Percentiles rank a stretch among this genome's conserved stretches.
phyloP scores from a whole-genome alignment of 1,140 invertebrate genomes.

The Rhagoletis zephyria region DNA sequence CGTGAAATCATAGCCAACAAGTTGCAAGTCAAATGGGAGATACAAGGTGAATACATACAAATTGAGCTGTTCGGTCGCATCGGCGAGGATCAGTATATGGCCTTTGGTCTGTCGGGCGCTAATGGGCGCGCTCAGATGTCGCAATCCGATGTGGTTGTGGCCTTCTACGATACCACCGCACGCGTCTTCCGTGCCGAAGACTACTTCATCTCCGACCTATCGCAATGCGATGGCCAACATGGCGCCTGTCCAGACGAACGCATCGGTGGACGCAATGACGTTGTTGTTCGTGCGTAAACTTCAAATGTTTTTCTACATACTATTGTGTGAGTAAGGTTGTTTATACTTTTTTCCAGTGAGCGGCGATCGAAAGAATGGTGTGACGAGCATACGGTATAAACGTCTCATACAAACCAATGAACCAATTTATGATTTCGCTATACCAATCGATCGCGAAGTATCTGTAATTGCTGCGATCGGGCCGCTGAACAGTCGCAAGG shows the following conservation, averaged over 20 bases:
- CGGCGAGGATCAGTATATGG: conserved; percentile 88
- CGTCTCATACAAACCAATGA: conserved; percentile 85
- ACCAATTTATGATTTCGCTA: conserved; percentile 79
- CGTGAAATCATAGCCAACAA: conserved; percentile 84
- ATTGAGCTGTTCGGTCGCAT: conserved; percentile 85
- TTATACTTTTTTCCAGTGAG: conserved; percentile 74
- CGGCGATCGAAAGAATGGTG: conserved; percentile 83
- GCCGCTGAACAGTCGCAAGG: conserved; percentile 82
- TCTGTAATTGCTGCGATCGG: conserved; percentile 92
- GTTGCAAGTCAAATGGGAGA: conserved; percentile 86
- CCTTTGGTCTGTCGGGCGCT: conserved; percentile 87
- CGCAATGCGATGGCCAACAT: conserved; percentile 85
- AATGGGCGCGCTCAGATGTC: conserved; percentile 82
- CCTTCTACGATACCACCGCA: conserved; percentile 82
- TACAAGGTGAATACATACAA: conserved; percentile 82
- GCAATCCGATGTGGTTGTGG: conserved; percentile 87
- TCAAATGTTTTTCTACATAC: too few relatives aligned
- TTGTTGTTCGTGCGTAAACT: conserved; percentile 76
- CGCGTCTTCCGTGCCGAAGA: conserved; percentile 85
- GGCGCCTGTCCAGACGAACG: conserved; percentile 90
- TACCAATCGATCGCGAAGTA: conserved; percentile 79
- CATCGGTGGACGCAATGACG: conserved; percentile 87
- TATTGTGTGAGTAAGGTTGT: too few relatives aligned
- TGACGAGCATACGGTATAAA: conserved; percentile 86
- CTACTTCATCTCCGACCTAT: conserved; percentile 87